Base-by-base conservation (phyloP, 2,113 vertebrate species). In the Seriola quinqueradiata region DNA sequence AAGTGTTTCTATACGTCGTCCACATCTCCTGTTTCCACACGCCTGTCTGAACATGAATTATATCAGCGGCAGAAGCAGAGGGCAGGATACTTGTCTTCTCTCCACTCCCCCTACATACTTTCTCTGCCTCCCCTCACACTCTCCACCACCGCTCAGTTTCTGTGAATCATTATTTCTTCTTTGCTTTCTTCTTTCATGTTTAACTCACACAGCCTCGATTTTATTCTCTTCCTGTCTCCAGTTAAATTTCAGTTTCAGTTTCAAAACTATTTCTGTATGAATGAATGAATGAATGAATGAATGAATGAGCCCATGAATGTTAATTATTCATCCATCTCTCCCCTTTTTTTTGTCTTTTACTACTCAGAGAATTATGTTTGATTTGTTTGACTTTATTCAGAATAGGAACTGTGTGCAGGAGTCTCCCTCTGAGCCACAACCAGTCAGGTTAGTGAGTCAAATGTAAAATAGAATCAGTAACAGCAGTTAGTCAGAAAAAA, bases 1-100 rank as follows among this genome's bases (percentile, higher is more conserved):
- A 16, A 55, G 52, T 46, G 76, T 64, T 2, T 28, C 44, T 57
- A 4, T 36, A 3, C 9, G 68, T 77, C 40, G 63, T 10, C 34
- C n/a, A 14, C 75, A 12, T 69, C 77, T 90, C 61, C 64, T 55
- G 83, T 82, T 84, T 75, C 85, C 82, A 23, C 4, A 4, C 25
- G 59, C 88, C 28, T 88, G 90, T 89, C 80, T 71, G 8, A 63
- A 92, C 88, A 84, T 77, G 90, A 88, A n/a, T 1, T 6, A 46
- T 63, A 23, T 36, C 65, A 54, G 0, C 17, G 19, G 59, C 70
- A 36, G 17, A 14, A 16, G 54, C 23, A 54, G 59, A 32, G 42
- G 44, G 59, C 0, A n/a, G 48, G 48, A 50, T 6, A 50, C 48
- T 6, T 16, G 40, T 3, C 19, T 19, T 1, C 7, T 28, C 23